Evolutionary conservation across 2,797 vertebrate species (phyloP).

Genomic region (Eulemur albifrons): DNA sequence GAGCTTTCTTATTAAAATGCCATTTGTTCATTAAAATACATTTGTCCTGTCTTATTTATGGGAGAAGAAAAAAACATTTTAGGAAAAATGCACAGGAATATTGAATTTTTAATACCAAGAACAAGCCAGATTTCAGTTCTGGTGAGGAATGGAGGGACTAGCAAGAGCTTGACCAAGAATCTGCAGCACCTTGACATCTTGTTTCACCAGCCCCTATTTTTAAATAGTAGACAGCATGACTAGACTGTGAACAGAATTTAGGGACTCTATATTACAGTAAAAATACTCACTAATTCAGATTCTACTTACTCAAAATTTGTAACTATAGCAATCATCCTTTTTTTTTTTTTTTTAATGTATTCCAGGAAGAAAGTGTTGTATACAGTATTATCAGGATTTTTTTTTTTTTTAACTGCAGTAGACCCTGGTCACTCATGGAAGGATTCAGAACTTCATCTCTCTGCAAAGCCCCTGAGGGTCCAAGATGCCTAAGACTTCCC

Average conservation of each 20-base stretch:
- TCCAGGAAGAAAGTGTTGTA: background rate
- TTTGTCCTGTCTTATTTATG: slow-evolving; percentile 16
- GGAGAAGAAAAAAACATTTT: background rate
- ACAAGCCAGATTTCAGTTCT: background rate
- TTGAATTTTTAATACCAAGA: background rate
- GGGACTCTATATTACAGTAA: background rate
- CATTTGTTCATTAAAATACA: slow-evolving; percentile 66
- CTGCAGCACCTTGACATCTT: background rate
- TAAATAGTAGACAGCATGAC: background rate
- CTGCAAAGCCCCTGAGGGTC: background rate
- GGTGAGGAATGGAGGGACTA: fast-evolving
- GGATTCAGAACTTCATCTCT: background rate
- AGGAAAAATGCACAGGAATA: background rate
- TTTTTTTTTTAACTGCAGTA: background rate
- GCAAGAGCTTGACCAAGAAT: background rate
- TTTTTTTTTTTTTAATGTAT: background rate
- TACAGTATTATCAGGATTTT: background rate
- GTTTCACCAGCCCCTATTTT: background rate
- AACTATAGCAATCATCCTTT: background rate
- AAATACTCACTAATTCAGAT: slow-evolving; percentile 25
- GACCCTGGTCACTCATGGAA: background rate
- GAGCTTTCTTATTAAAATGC: slow-evolving; percentile 53
- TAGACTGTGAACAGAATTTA: background rate
- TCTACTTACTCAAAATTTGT: background rate
- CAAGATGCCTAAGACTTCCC: background rate